phyloP scores from a whole-genome alignment of 2,797 vertebrate genomes.

The Corythornis leucogaster region DNA sequence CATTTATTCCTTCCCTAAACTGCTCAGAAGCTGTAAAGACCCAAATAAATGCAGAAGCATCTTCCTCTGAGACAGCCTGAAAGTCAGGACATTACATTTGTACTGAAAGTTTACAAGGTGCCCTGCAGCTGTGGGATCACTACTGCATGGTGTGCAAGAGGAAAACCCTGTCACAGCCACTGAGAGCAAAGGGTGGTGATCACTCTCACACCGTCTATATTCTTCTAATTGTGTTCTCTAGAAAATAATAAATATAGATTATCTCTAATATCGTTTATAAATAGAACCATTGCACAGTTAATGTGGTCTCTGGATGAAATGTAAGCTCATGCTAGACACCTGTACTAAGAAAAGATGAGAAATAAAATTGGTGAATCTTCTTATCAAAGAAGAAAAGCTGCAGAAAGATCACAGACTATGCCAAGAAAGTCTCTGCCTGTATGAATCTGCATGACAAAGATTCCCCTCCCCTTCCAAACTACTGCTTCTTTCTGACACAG shows the following conservation, averaged over 20 bases:
- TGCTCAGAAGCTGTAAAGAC: background rate
- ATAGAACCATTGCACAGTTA: background rate
- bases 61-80: background rate
- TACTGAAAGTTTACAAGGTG: background rate
- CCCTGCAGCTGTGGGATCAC: background rate
- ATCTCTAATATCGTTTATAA: background rate
- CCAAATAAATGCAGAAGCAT: background rate
- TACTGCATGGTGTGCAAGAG: background rate
- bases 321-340: background rate
- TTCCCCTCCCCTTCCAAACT: background rate
- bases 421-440: background rate
- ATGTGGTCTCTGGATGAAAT: background rate
- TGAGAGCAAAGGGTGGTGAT: background rate
- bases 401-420: background rate
- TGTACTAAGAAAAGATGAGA: background rate
- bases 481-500: background rate
- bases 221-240: background rate
- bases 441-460: slow-evolving; percentile 46
- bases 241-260: background rate
- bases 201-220: background rate
- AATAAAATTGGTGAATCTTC: background rate
- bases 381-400: background rate
- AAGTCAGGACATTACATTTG: background rate
- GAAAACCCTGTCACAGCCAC: background rate
- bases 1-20: background rate